These are phyloP conservation scores for Parazoanthus swiftii DNA, from an alignment of 92 coral and sea anemone species.

Conservation along the genomic window DNA sequence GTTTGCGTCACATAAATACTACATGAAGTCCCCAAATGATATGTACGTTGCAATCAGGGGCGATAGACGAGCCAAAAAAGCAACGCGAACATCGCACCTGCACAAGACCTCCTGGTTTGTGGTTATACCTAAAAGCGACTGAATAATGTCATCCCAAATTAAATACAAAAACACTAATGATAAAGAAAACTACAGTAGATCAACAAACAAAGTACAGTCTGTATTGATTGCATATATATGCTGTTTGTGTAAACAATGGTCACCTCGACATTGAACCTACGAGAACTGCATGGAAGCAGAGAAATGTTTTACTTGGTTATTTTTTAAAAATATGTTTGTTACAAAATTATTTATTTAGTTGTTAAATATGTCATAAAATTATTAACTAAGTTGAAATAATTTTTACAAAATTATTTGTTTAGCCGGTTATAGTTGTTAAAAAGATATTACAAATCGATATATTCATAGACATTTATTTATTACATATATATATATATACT, in stretches of 20 bases:
- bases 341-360: too few relatives aligned
- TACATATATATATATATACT: too few relatives aligned
- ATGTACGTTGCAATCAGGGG: slow-evolving; percentile 69
- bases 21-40: slow-evolving; percentile 59
- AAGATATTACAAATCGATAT: too few relatives aligned
- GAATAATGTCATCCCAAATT: not conserved
- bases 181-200: too few relatives aligned
- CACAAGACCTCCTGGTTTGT: slow-evolving; percentile 71
- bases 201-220: not conserved
- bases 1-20: slow-evolving; percentile 67
- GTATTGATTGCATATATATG: not conserved
- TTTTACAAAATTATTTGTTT: too few relatives aligned
- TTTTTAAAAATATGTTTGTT: too few relatives aligned
- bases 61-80: slow-evolving; percentile 63
- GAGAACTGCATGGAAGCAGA: too few relatives aligned
- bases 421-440: too few relatives aligned
- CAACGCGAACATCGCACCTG: slow-evolving; percentile 54
- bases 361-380: too few relatives aligned
- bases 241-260: not conserved
- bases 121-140: slow-evolving; percentile 11
- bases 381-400: too few relatives aligned
- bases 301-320: too few relatives aligned
- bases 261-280: not conserved
- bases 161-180: not conserved
- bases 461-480: too few relatives aligned